phyloP scores from a whole-genome alignment of 2,888 invertebrate genomes.

The Heliconius cydno region DNA sequence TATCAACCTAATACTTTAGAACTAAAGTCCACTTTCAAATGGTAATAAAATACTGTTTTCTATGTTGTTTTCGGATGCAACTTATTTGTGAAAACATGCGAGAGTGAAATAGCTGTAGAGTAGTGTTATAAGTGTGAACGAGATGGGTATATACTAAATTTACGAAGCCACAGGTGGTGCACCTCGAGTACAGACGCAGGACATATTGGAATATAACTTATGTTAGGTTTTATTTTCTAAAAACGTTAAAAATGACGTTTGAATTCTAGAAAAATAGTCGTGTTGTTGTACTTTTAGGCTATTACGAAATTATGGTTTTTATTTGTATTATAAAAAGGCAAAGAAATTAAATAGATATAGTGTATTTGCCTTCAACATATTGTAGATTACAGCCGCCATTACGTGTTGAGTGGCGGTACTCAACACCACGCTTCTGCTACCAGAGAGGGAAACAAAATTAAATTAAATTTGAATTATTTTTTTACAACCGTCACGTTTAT shows the following conservation, averaged over 20 bases:
- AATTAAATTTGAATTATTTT: too few relatives aligned
- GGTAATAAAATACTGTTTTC: slow-evolving; percentile 64
- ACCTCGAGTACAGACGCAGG: slow-evolving; percentile 74
- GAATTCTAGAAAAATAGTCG: background rate
- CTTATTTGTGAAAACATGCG: slow-evolving; percentile 82
- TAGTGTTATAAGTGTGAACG: slow-evolving; percentile 55
- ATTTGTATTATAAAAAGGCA: too few relatives aligned
- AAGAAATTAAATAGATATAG: too few relatives aligned
- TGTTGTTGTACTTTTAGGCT: background rate
- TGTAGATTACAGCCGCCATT: too few relatives aligned
- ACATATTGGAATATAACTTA: slow-evolving; percentile 49
- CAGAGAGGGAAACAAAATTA: too few relatives aligned
- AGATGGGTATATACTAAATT: slow-evolving; percentile 77
- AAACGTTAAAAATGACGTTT: background rate
- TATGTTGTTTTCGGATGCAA: slow-evolving; percentile 82
- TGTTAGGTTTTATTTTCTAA: background rate
- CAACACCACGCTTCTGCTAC: too few relatives aligned
- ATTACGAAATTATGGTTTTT: too few relatives aligned
- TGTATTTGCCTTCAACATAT: too few relatives aligned
- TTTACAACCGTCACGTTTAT: too few relatives aligned
- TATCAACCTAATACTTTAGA: slow-evolving; percentile 50
- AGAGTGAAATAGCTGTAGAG: slow-evolving; percentile 60
- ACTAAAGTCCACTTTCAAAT: slow-evolving; percentile 55
- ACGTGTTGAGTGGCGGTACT: too few relatives aligned
- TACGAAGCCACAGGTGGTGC: slow-evolving; percentile 83